Evolutionary conservation across 2,113 vertebrate species (phyloP), one percentile per base, ranked within the genome.

Genomic region (Chroicocephalus ridibundus): DNA sequence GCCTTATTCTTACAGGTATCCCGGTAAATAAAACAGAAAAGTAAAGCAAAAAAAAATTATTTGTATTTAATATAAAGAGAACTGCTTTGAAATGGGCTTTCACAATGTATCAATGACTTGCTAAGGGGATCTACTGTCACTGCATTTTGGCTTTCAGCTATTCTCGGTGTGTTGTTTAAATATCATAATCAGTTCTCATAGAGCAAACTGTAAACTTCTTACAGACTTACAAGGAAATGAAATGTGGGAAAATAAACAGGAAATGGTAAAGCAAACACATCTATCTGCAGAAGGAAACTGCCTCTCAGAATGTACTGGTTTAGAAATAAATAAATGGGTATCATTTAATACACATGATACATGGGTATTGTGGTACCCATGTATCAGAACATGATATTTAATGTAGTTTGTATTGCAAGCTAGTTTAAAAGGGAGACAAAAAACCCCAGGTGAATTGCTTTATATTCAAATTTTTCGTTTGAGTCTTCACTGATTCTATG

Each of bases 181-280:
- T 71, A 44, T 34, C 70, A 65, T 9, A 71, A 86, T n/a, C 24
- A 64, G 40, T 92, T 91, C 47, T 92, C 34, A 46, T 9, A 82
- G 44, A 24, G 68, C 31, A 31, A 94, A 66, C 27, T 65, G 20
- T 61, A 91, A 90, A 80, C 47, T 92, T 79, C 47, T 36, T 36
- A 36, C 36, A 89, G 74, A 94, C 72, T 89, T 89, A 94, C 42
- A 85, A 65, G 65, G 31, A 94, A 92, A 71, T 42, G 5, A 95
- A 84, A 88, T 65, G 25, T 89, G 57, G 70, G 82, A 78, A 93
- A 91, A 91, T 71, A 94, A 96, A 87, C 52, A 93, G 86, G 81
- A 96, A 94, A 86, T 9, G 2, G 17, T 76, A 93, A 83, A 47
- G 15, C 31, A 65, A 87, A 78, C 36, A 71, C 36, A 93, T 60